Percentiles rank a stretch among this genome's conserved stretches.
Conservation (phyloP, 2,113 vertebrate species). For the Apteryx mantelli region DNA sequence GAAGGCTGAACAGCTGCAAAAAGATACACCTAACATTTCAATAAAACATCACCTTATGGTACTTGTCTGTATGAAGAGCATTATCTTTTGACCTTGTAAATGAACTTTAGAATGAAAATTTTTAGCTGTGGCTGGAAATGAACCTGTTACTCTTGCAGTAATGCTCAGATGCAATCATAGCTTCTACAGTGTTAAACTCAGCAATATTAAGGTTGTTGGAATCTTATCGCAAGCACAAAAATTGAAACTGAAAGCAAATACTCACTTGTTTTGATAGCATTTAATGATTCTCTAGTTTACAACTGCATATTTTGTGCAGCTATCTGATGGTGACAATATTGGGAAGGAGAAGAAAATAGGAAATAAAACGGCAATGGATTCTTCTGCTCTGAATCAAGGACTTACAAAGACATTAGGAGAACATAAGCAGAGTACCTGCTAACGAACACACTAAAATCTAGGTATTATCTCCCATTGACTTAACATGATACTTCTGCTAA, state of each 20-base stretch:
- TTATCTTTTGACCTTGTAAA: neutral
- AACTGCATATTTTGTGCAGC: neutral
- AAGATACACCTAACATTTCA: neutral
- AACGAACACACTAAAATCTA: neutral
- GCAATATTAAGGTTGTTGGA: neutral
- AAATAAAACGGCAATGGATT: neutral
- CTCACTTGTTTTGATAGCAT: neutral
- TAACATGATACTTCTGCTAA: neutral
- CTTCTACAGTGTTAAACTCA: neutral
- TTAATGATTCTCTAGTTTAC: neutral
- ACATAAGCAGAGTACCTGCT: neutral
- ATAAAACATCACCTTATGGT: neutral
- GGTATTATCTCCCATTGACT: neutral
- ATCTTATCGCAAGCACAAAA: neutral
- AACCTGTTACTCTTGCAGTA: neutral
- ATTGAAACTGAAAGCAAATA: neutral
- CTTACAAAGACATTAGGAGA: neutral
- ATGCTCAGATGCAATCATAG: neutral
- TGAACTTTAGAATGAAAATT: neutral
- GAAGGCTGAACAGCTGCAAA: neutral
- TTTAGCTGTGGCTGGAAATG: neutral
- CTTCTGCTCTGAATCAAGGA: neutral
- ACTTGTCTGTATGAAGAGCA: neutral
- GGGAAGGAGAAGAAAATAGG: neutral
- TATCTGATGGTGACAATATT: neutral